phyloP scores from a whole-genome alignment of 1,140 invertebrate genomes.

The Rhynchophorus ferrugineus region DNA sequence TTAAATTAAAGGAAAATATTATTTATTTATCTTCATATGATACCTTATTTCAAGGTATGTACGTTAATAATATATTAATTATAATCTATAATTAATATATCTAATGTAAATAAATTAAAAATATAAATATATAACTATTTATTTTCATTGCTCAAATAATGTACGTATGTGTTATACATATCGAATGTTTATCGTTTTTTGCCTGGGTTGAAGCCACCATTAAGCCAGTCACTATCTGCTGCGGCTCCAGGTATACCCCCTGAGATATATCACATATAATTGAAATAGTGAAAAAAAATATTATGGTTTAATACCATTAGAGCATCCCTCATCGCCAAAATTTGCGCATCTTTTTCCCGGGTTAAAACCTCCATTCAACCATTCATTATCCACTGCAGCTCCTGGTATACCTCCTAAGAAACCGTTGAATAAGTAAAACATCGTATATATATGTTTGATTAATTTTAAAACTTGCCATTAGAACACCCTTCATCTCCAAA shows the following conservation, averaged over 20 bases:
- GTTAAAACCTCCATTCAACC: not conserved
- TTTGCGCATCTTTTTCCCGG: constrained; percentile 7
- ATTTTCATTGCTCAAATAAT: too few species aligned
- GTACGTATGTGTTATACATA: too few species aligned
- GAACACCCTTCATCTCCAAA: not conserved
- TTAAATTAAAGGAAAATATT: too few species aligned
- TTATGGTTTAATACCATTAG: constrained; percentile 4
- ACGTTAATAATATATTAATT: too few species aligned
- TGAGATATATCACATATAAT: not conserved
- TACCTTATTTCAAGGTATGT: too few species aligned
- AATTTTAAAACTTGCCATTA: not conserved
- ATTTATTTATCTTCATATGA: too few species aligned
- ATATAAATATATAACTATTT: too few species aligned
- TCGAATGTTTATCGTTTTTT: too few species aligned
- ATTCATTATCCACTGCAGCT: not conserved
- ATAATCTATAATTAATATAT: too few species aligned
- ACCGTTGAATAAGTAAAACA: not conserved
- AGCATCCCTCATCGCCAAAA: constrained; percentile 5
- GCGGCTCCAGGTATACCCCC: constrained; percentile 16
- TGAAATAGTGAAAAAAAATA: not conserved
- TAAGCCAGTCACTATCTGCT: constrained; percentile 20
- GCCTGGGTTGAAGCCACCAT: constrained; percentile 20
- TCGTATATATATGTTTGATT: not conserved
- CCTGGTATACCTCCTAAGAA: constrained; percentile 3
- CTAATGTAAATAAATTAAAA: too few species aligned